These are phyloP conservation scores for Leptinotarsa defecta DNA, from an alignment of 1,140 invertebrate species.

Conservation along the genomic window DNA sequence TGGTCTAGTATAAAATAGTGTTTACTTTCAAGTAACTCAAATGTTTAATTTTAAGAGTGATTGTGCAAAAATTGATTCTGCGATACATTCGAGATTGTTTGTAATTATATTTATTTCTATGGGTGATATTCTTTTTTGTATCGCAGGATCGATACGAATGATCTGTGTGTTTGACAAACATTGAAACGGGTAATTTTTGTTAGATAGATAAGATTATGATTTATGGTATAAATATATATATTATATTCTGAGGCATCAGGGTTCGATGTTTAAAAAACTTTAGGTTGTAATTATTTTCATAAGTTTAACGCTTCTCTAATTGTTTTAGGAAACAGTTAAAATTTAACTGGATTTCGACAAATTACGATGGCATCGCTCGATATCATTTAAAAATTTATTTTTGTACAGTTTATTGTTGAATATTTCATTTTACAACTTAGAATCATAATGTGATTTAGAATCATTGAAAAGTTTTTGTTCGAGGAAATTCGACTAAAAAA, in stretches of 20 bases:
- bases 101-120: conserved; percentile 34
- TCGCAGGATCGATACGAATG: conserved; percentile 15
- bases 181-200: conserved; percentile 27
- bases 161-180: conserved; percentile 7
- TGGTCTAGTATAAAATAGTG: too few relatives aligned
- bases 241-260: conserved; percentile 41
- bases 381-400: too few relatives aligned
- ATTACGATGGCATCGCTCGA: too few relatives aligned
- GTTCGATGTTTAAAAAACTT: conserved; percentile 37
- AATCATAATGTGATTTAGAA: too few relatives aligned
- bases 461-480: too few relatives aligned
- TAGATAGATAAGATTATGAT: conserved; percentile 14
- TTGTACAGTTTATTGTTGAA: too few relatives aligned
- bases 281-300: conserved; percentile 29
- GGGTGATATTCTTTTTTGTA: conserved; percentile 31
- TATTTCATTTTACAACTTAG: too few relatives aligned
- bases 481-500: too few relatives aligned
- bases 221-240: not conserved
- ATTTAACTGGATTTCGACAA: not conserved
- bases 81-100: conserved; percentile 25
- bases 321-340: conserved; percentile 1
- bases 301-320: conserved; percentile 9
- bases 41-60: not conserved
- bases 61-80: conserved; percentile 8
- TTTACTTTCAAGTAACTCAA: too few relatives aligned